Evolutionary conservation across 2,888 invertebrate genomes (phyloP).

Genomic region (Luperina testacea): DNA sequence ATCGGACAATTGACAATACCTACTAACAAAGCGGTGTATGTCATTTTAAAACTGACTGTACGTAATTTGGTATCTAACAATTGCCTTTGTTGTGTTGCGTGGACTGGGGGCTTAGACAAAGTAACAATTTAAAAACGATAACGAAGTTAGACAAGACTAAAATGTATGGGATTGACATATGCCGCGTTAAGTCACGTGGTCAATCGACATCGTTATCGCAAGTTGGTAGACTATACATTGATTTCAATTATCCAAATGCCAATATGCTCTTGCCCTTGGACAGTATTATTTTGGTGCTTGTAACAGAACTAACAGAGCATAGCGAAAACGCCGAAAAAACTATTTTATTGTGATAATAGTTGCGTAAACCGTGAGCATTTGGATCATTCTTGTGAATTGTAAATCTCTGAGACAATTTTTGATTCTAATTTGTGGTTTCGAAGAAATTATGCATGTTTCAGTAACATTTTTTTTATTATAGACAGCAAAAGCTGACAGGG

Average conservation of each 20-base stretch:
- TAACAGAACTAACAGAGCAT: constrained; percentile 64
- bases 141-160: too few relatives aligned
- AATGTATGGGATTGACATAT: too few relatives aligned
- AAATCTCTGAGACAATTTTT: constrained; percentile 20
- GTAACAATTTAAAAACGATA: too few relatives aligned
- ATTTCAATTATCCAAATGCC: constrained; percentile 41
- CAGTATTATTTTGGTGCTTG: constrained; percentile 32
- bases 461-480: constrained; percentile 1
- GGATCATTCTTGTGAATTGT: constrained; percentile 50
- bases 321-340: constrained; percentile 34
- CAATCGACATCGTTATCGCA: too few relatives aligned
- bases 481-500: background rate
- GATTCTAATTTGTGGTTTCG: constrained; percentile 1
- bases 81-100: constrained; percentile 15
- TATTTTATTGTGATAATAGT: constrained; percentile 47
- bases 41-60: constrained; percentile 19
- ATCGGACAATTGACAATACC: constrained; percentile 24
- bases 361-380: constrained; percentile 48
- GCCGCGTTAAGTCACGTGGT: too few relatives aligned
- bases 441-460: constrained; percentile 5
- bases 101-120: too few relatives aligned
- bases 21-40: background rate
- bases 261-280: constrained; percentile 21
- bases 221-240: background rate
- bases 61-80: constrained; percentile 19